phyloP scores from a whole-genome alignment of 2,888 invertebrate genomes.

The Oxyteleia sp. region DNA sequence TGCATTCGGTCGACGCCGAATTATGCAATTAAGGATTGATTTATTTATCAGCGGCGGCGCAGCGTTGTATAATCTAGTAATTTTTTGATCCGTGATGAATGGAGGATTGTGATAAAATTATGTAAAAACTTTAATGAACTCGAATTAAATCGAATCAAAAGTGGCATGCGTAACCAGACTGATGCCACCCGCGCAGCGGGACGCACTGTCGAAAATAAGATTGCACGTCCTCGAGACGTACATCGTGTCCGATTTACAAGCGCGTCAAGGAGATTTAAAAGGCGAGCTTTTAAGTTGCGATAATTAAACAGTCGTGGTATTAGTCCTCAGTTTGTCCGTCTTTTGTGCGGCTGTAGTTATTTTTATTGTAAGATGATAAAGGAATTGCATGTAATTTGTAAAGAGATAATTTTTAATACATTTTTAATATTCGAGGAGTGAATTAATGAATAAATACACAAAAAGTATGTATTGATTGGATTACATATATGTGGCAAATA shows the following conservation, averaged over 20 bases:
- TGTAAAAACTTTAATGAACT: constrained; percentile 15
- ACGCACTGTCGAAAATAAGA: constrained; percentile 74
- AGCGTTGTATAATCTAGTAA: not conserved
- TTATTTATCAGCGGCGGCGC: not conserved
- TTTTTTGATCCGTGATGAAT: constrained; percentile 1
- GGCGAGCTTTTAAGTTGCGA: constrained; percentile 73
- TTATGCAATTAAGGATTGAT: constrained; percentile 2
- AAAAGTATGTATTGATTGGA: too few species aligned
- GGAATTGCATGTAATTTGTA: too few species aligned
- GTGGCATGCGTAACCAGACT: constrained; percentile 41
- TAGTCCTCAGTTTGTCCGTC: constrained; percentile 7
- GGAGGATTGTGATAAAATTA: constrained; percentile 8
- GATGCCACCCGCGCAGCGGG: constrained; percentile 72
- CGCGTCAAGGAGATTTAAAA: constrained; percentile 82
- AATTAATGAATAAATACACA: too few species aligned
- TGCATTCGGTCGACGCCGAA: not conserved
- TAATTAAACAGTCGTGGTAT: constrained; percentile 77
- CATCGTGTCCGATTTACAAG: constrained; percentile 77
- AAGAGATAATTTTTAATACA: too few species aligned
- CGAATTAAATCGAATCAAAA: constrained; percentile 29
- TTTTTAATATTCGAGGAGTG: too few species aligned
- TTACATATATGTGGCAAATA: too few species aligned
- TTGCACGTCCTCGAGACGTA: constrained; percentile 74
- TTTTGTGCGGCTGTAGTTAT: too few species aligned
- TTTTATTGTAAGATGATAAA: too few species aligned